phyloP scores from a whole-genome alignment of 2,888 invertebrate genomes.

The Ramazzottius varieornatus region DNA sequence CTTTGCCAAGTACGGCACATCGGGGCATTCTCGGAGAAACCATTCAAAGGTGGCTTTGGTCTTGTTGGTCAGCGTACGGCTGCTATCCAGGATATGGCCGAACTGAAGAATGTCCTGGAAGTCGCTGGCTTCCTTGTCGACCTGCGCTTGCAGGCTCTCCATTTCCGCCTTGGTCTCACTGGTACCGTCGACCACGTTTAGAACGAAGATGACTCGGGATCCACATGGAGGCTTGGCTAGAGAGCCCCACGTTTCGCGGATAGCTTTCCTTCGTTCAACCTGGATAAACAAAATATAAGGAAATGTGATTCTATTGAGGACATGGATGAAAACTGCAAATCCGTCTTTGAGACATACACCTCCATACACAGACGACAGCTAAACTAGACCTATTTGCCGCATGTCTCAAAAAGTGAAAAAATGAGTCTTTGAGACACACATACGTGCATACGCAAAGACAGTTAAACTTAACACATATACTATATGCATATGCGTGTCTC shows the following conservation, averaged over 20 bases:
- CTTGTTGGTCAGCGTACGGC: not conserved
- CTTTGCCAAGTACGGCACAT: not conserved
- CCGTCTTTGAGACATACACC: too few species aligned
- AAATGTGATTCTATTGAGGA: too few species aligned
- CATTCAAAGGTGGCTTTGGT: not conserved
- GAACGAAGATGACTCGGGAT: not conserved
- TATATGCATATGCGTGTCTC: too few species aligned
- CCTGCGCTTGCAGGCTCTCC: not conserved
- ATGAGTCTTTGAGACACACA: too few species aligned
- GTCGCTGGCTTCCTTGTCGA: not conserved
- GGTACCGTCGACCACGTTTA: not conserved
- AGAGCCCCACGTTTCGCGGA: conserved; percentile 3
- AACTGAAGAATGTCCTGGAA: not conserved
- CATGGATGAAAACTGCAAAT: too few species aligned
- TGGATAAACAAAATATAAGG: too few species aligned
- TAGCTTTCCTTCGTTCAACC: not conserved
- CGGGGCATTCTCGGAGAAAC: not conserved
- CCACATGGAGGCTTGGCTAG: not conserved
- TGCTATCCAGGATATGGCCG: not conserved
- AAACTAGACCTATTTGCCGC: too few species aligned
- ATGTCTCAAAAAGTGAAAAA: too few species aligned
- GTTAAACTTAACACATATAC: too few species aligned
- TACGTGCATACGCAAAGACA: too few species aligned
- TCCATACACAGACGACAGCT: too few species aligned
- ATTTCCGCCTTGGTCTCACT: not conserved